Evolutionary conservation across 2,888 invertebrate species (phyloP), one percentile per base, ranked within the genome.

Genomic region (Liopterus haemorrhoidalis): DNA sequence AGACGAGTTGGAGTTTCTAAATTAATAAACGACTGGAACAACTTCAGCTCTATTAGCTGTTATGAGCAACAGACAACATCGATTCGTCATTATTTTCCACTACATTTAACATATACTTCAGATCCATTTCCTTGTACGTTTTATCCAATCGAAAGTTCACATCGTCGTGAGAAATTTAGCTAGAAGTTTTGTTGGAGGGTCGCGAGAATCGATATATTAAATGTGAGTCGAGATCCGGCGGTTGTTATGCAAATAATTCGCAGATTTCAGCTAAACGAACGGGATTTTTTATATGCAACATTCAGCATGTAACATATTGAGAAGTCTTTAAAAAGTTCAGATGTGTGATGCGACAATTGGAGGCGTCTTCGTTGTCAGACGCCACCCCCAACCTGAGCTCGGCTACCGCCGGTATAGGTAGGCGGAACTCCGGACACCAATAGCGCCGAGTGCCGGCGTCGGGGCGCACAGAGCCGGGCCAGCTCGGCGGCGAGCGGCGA

Each of bases 51-150:
- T 67, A 69, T 68, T 69, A 69, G 67, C 67, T 65, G 67, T 67
- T 68, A 67, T 66, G 63, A 66, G 67, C 65, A 67, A 67, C 66
- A 68, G 68, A 67, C 67, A 67, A 68, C 61, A 61, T 68, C 69
- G 68, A 70, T 70, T 68, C 68, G 69, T 70, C 70, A 70, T 70
- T 70, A 70, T 70, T 70, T 70, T 68, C 67, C 67, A 63, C 65
- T 65, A 69, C 69, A 70, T 70, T 70, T 65, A 66, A 63, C 67
- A 62, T 68, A 69, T 69, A 69, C 68, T 69, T 69, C 68, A 66
- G 63, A 66, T 64, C 61, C 62, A 62, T 65, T 65, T 63, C 64
- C 22, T 18, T 60, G 59, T 62, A 62, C 63, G 61, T 62, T 63
- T 62, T 60, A 60, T 59, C 61, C 61, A 61, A 64, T 64, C 61